Base-by-base conservation (phyloP, 2,888 invertebrate species). In the Lycaena phlaeas region DNA sequence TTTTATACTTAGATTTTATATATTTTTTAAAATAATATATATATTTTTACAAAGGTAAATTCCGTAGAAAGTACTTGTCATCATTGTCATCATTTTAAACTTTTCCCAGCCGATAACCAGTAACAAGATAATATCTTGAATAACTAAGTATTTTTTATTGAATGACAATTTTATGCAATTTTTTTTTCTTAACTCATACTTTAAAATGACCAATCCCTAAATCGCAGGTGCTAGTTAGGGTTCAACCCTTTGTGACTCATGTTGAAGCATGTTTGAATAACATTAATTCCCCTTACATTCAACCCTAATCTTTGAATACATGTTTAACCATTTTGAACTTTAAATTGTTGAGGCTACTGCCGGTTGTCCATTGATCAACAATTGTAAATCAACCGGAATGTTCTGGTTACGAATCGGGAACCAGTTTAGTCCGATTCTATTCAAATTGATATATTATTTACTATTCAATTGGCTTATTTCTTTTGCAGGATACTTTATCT, bases 261-360 rank as follows among this genome's bases (percentile, higher is more conserved):
- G 7, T 22, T 9, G 22, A 22, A 9, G 7, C 34, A 12, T 44
- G 42, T 48, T 27, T 44, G 46, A 48, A 43, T 42, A 49, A 49
- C 15, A 46, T 48, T 44, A 40, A 43, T 51, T 54, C 56, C 57
- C 59, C 59, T 51, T 49, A 46, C 45, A 44, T 48, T 41, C 46
- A 48, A 41, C 41, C 31, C 30, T 28, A 41, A 45, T 42, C 27
- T n/a, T n/a, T 41, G 27, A 12, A 40, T 28, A 44, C 37, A 46
- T 41, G 43, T 44, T 44, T 46, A 51, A 47, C 49, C 45, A 52
- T 43, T 41, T 49, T 52, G 44, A 54, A 50, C 52, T 49, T 47
- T 52, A 49, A 45, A 48, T 45, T 38, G 31, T 29, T 48, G 15
- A 45, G 36, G 38, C 45, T 48, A 52, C 45, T 41, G 46, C 38